phyloP scores from a whole-genome alignment of 2,888 invertebrate species.

The Tyria jacobaeae region DNA sequence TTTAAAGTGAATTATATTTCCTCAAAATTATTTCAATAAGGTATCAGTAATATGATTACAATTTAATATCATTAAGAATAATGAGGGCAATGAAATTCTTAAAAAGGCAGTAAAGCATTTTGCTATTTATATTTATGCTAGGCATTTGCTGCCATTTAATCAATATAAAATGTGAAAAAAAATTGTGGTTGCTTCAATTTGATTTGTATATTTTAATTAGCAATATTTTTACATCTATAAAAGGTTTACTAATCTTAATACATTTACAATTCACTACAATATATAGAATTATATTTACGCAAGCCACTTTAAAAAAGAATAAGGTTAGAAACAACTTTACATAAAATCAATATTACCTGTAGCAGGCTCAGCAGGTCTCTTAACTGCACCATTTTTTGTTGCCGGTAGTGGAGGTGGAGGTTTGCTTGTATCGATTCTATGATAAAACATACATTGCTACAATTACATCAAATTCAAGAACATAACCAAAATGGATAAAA shows the following conservation, averaged over 20 bases:
- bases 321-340: neutral
- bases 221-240: neutral
- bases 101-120: neutral
- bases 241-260: too few relatives aligned
- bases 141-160: neutral
- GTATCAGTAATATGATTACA: too few relatives aligned
- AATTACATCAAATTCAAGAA: too few relatives aligned
- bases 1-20: too few relatives aligned
- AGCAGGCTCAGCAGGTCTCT: constrained; percentile 48
- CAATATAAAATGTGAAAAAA: neutral
- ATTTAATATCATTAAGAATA: too few relatives aligned
- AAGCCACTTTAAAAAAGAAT: constrained; percentile 1
- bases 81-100: constrained; percentile 5
- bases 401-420: constrained; percentile 68
- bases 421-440: constrained; percentile 68
- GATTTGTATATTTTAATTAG: neutral
- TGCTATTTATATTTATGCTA: constrained; percentile 4
- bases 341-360: constrained; percentile 54
- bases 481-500: neutral
- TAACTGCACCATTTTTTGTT: constrained; percentile 45
- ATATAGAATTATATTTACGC: too few relatives aligned
- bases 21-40: too few relatives aligned
- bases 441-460: constrained; percentile 7
- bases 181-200: neutral
- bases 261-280: too few relatives aligned